Conservation (phyloP, 2,888 invertebrate genomes). For the Celastrina argiolus region DNA sequence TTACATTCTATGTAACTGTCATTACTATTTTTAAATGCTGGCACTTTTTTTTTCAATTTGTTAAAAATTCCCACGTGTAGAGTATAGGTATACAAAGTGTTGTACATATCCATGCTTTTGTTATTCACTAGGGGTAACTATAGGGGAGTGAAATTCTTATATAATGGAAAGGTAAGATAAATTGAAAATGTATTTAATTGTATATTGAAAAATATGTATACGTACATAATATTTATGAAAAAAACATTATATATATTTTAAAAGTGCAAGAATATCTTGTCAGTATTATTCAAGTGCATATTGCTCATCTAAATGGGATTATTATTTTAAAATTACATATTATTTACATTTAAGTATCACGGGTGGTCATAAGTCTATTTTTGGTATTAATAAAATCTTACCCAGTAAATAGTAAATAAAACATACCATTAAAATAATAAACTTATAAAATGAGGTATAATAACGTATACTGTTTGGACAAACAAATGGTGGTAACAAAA, state of each 20-base stretch:
- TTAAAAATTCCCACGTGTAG: too few relatives aligned
- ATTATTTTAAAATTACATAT: not conserved
- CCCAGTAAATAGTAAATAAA: not conserved
- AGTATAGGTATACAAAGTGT: not conserved
- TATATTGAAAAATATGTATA: not conserved
- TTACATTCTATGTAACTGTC: too few relatives aligned
- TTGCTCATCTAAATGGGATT: not conserved
- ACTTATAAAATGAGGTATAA: not conserved
- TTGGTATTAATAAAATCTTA: not conserved
- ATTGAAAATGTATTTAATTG: not conserved
- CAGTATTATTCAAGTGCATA: not conserved
- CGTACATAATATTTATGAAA: not conserved
- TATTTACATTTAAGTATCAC: not conserved
- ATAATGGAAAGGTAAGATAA: not conserved
- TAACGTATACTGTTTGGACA: not conserved
- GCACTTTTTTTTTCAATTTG: too few relatives aligned
- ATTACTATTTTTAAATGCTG: too few relatives aligned
- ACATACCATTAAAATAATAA: not conserved
- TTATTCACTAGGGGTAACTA: not conserved
- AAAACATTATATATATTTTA: not conserved
- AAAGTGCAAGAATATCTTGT: not conserved
- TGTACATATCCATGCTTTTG: not conserved
- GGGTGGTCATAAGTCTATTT: not conserved
- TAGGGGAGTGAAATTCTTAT: not conserved
- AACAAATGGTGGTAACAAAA: constrained; percentile 3